Evolutionary conservation across 2,113 vertebrate species (phyloP).

Genomic region (Alethe diademata): DNA sequence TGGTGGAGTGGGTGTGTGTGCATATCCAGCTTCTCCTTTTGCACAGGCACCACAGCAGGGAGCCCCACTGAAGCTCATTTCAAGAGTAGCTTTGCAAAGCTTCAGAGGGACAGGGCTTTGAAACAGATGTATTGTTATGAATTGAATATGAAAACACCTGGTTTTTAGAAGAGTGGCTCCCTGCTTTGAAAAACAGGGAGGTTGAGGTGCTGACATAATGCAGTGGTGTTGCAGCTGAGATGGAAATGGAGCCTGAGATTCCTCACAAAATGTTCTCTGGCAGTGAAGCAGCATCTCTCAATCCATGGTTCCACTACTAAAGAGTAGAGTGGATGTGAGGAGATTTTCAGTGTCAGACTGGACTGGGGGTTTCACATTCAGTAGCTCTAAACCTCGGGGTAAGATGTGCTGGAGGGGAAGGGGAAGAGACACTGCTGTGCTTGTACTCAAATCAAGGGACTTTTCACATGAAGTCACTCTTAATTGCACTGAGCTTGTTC

Average conservation of each 20-base stretch:
- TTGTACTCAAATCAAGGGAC: background rate
- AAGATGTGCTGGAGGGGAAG: background rate
- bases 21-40: background rate
- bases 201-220: accelerated
- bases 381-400: background rate
- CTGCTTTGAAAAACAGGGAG: background rate
- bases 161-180: background rate
- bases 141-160: background rate
- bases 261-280: background rate
- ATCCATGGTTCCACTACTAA: background rate
- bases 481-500: background rate
- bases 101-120: background rate
- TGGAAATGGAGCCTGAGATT: background rate
- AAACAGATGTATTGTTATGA: background rate
- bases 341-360: background rate
- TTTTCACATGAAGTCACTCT: background rate
- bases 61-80: background rate
- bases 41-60: background rate
- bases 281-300: background rate
- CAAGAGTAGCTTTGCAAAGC: background rate
- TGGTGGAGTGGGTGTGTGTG: accelerated
- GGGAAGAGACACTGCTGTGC: background rate
- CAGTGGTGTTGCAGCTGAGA: accelerated
- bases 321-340: accelerated
- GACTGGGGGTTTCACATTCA: background rate